Percentiles rank a stretch among this genome's conserved stretches.
Evolutionary conservation across 1,140 invertebrate genomes (phyloP).

Genomic region (Mya arenaria): DNA sequence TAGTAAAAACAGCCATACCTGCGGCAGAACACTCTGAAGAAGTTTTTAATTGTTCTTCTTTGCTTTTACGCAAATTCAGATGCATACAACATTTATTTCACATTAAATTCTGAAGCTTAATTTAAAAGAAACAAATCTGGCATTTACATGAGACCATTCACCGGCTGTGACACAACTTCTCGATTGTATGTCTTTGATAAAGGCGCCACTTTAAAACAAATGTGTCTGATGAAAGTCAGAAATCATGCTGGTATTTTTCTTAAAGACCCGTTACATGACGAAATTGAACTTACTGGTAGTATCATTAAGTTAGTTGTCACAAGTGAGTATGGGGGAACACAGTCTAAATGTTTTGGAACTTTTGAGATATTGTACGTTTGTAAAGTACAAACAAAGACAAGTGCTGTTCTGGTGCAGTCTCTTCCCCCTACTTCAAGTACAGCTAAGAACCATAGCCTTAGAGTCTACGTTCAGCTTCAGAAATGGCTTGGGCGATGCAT

Average conservation of each 20-base stretch:
- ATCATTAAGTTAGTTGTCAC: too few relatives aligned
- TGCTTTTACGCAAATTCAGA: too few relatives aligned
- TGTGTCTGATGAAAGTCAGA: too few relatives aligned
- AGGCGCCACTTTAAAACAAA: too few relatives aligned
- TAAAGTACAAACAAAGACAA: background rate
- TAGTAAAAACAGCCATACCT: too few relatives aligned
- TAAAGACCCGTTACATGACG: background rate
- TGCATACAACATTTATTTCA: too few relatives aligned
- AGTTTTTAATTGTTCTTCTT: too few relatives aligned
- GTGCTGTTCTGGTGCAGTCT: background rate
- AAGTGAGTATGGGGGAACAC: background rate
- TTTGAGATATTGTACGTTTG: background rate
- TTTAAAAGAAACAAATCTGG: too few relatives aligned
- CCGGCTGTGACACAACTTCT: slow-evolving; percentile 56
- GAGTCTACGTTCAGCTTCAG: background rate
- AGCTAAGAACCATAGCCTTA: background rate
- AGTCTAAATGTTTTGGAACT: background rate
- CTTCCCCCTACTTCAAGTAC: background rate
- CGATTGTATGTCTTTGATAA: too few relatives aligned
- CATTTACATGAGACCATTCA: too few relatives aligned
- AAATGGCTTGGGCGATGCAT: background rate
- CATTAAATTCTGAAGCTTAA: too few relatives aligned
- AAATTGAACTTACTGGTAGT: background rate
- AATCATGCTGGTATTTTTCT: background rate
- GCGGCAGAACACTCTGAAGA: too few relatives aligned